A percentile compares a stretch with the other conserved stretches of the same genome.
Evolutionary conservation across 1,140 invertebrate species (phyloP).

Genomic region (Nasonia vitripennis): DNA sequence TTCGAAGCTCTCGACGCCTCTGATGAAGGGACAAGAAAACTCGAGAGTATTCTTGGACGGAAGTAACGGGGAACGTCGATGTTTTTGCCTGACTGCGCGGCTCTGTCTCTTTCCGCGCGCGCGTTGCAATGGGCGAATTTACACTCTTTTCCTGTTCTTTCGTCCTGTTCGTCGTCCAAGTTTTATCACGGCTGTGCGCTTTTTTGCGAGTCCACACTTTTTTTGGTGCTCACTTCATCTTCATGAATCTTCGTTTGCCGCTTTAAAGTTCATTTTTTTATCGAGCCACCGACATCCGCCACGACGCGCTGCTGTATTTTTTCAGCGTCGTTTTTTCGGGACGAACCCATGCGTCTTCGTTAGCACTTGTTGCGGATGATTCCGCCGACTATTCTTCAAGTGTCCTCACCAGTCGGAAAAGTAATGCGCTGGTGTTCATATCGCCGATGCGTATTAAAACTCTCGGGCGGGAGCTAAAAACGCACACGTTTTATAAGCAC

Average conservation of each 20-base stretch:
- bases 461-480: too few species aligned
- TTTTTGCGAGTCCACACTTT: background rate
- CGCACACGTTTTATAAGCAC: too few species aligned
- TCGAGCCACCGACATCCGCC: background rate
- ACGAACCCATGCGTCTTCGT: constrained; percentile 27
- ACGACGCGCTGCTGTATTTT: background rate
- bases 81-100: background rate
- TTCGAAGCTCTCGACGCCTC: background rate
- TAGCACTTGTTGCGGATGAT: constrained; percentile 32
- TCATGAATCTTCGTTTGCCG: constrained; percentile 43
- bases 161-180: background rate
- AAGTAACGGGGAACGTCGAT: too few species aligned
- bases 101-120: background rate
- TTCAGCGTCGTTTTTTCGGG: background rate
- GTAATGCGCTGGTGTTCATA: background rate
- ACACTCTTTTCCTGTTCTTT: background rate
- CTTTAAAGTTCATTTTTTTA: constrained; percentile 28
- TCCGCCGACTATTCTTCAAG: background rate
- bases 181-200: background rate
- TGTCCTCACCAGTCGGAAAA: background rate
- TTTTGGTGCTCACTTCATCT: constrained; percentile 16
- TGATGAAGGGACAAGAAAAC: background rate
- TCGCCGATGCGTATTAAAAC: too few species aligned
- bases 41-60: too few species aligned
- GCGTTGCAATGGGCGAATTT: background rate